Evolutionary conservation across 2,888 invertebrate species (phyloP), one percentile per base, ranked within the genome.

Genomic region (Pheosia gnoma): DNA sequence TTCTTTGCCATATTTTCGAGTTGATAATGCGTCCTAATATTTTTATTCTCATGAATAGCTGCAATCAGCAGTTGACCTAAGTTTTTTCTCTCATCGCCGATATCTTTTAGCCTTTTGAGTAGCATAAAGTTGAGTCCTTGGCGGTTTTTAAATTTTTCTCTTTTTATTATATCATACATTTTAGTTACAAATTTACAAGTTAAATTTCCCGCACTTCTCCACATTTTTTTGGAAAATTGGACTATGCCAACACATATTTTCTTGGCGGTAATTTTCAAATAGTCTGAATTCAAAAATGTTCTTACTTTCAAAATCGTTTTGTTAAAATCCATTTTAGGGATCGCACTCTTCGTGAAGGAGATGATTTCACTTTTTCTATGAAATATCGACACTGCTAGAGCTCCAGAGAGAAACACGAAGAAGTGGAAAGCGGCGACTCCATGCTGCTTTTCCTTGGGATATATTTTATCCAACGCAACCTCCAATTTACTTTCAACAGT

Each of bases 21-120:
- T 57, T 90, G 84, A 70, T 82, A 88, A 62, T 83, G 83, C 75
- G 81, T 79, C 76, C 82, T 81, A 39, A 90, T 82, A 64, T 82
- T 85, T 80, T 88, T 90, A 66, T 91, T 91, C 74, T 91, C 90
- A 13, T 82, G 80, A 59, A 89, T 79, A 45, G 87, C 86, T n/a
- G 85, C 74, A 49, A 87, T 72, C 41, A 91, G 69, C 11, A 91
- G 80, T 11, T 85, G 80, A 0, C 82, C 82, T 55, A 92, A 72
- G 55, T 82, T 86, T 72, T 82, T 87, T 62, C 81, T 80, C 62
- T 92, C 88, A 60, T 87, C 84, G 5, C 71, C 77, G 5, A 88
- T 68, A 66, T 89, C 85, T 72, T 81, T 81, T 60, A 91, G 63
- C 74, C 88, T 89, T 62, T 83, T 84, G 4, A 91, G 59, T 61